Conservation (phyloP, 1,140 invertebrate species). For the Chelonus insularis region DNA sequence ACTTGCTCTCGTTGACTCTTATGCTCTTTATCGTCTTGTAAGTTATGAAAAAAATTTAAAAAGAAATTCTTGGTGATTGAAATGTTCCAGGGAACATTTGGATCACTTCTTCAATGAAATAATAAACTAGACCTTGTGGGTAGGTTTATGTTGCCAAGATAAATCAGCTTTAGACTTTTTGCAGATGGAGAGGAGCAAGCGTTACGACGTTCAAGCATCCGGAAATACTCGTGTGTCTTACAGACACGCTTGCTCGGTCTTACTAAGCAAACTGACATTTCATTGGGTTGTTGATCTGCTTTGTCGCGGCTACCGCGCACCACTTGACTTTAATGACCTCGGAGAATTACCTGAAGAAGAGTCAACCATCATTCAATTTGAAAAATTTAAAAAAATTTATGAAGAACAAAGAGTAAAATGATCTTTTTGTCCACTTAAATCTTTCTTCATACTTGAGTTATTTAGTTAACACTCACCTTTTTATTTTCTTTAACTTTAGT, state of each 20-base stretch:
- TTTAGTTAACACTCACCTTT: background rate
- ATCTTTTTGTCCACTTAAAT: no score
- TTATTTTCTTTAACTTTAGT: background rate
- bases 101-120: background rate
- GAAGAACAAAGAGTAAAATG: slow-evolving; percentile 56
- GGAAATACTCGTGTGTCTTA: slow-evolving; percentile 32
- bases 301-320: slow-evolving; percentile 66
- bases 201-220: slow-evolving; percentile 28
- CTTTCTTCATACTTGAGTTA: no score
- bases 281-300: slow-evolving; percentile 76
- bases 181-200: slow-evolving; percentile 37
- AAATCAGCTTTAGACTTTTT: slow-evolving; percentile 17
- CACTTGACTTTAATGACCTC: slow-evolving; percentile 71
- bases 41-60: slow-evolving; percentile 16
- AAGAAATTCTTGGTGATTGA: background rate
- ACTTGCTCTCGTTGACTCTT: slow-evolving; percentile 41
- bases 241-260: slow-evolving; percentile 33
- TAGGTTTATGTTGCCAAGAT: slow-evolving; percentile 18
- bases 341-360: slow-evolving; percentile 71
- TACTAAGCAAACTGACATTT: slow-evolving; percentile 67
- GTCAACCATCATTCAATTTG: slow-evolving; percentile 59
- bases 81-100: background rate
- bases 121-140: slow-evolving; percentile 20
- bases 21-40: slow-evolving; percentile 40
- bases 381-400: slow-evolving; percentile 62